phyloP scores from a whole-genome alignment of 2,113 vertebrate species.

The Ophiodon elongatus region DNA sequence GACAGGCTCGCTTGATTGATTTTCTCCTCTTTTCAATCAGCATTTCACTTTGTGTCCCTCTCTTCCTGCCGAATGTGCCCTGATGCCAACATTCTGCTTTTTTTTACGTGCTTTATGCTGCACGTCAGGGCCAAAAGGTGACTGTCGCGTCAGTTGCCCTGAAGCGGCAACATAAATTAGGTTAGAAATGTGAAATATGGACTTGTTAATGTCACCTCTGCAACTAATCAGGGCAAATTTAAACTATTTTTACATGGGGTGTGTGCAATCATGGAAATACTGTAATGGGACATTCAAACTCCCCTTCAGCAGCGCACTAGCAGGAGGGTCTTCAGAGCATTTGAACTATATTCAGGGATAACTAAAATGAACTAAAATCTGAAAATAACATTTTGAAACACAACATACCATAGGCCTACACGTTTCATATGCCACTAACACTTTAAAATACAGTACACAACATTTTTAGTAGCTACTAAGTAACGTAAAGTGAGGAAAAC shows the following conservation, averaged over 20 bases:
- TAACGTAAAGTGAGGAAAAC: neutral
- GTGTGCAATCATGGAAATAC: slow-evolving; percentile 8
- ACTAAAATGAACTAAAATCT: slow-evolving; percentile 12
- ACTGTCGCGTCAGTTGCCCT: slow-evolving; percentile 7
- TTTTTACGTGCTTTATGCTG: slow-evolving; percentile 19
- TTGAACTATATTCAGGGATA: slow-evolving; percentile 1
- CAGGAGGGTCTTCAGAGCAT: slow-evolving; percentile 2
- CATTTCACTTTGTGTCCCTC: slow-evolving; percentile 73
- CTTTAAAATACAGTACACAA: neutral
- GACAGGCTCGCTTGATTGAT: slow-evolving; percentile 80
- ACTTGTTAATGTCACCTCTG: slow-evolving; percentile 12
- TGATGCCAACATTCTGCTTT: slow-evolving; percentile 47
- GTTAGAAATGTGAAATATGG: slow-evolving; percentile 31
- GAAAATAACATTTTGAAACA: neutral
- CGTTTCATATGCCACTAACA: neutral
- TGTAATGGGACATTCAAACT: slow-evolving; percentile 1
- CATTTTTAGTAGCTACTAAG: neutral
- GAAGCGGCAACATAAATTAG: slow-evolving; percentile 30
- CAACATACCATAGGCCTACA: neutral
- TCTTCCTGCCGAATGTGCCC: slow-evolving; percentile 67
- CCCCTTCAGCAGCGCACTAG: slow-evolving; percentile 1
- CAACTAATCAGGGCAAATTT: neutral
- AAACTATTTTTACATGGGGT: neutral
- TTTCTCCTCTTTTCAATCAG: slow-evolving; percentile 85
- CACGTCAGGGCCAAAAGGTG: slow-evolving; percentile 13